phyloP scores from a whole-genome alignment of 2,797 vertebrate species.

The Oophaga sylvatica region DNA sequence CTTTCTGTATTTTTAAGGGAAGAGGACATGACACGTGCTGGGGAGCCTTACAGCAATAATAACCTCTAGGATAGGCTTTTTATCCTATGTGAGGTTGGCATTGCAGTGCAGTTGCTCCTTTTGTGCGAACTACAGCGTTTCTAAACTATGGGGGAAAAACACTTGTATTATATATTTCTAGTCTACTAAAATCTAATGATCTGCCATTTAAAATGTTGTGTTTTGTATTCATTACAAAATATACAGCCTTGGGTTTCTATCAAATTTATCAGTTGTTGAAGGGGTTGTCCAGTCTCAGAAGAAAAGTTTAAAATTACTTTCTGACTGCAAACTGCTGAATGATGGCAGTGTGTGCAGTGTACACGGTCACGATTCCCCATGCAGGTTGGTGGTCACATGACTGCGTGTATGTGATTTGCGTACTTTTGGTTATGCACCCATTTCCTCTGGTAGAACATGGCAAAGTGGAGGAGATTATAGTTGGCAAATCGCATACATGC shows the following conservation, averaged over 20 bases:
- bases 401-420: too few species aligned
- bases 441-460: too few species aligned
- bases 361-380: too few species aligned
- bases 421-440: too few species aligned
- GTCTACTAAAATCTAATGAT: not conserved
- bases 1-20: not conserved
- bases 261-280: not conserved
- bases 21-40: not conserved
- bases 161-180: slow-evolving; percentile 35
- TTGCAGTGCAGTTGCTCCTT: not conserved
- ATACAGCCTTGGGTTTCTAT: not conserved
- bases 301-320: too few species aligned
- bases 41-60: not conserved
- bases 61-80: not conserved
- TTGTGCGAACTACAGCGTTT: slow-evolving; percentile 17
- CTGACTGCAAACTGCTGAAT: too few species aligned
- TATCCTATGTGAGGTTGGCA: not conserved
- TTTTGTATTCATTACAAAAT: not conserved
- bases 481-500: too few species aligned
- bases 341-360: too few species aligned
- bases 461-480: too few species aligned
- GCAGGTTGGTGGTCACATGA: too few species aligned
- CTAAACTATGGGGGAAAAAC: not conserved
- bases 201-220: not conserved
- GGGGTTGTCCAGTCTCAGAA: not conserved